Evolutionary conservation across 1,140 invertebrate genomes (phyloP).

Genomic region (Sarcophaga bullata): DNA sequence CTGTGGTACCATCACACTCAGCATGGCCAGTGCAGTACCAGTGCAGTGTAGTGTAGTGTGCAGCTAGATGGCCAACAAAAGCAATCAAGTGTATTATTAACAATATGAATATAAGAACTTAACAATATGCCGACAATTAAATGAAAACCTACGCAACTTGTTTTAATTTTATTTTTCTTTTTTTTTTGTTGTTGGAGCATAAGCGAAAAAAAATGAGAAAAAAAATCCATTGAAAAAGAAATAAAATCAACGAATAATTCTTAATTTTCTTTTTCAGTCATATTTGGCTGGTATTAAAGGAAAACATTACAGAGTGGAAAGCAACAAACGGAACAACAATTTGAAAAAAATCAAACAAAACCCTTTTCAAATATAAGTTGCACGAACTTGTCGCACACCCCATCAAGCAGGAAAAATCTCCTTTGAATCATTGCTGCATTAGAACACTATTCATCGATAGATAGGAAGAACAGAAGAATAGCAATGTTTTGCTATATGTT

Average conservation of each 20-base stretch:
- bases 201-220: not conserved
- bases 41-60: not conserved
- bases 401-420: too few species aligned
- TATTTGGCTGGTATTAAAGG: not conserved
- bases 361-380: too few species aligned
- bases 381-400: too few species aligned
- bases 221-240: not conserved
- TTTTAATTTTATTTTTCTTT: conserved; percentile 18
- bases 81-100: conserved; percentile 18
- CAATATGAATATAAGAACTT: not conserved
- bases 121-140: conserved; percentile 43
- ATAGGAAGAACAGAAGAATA: too few species aligned
- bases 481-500: too few species aligned
- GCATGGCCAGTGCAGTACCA: not conserved
- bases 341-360: too few species aligned
- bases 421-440: too few species aligned
- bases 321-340: too few species aligned
- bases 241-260: conserved; percentile 29
- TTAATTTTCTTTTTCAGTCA: not conserved
- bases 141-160: conserved; percentile 46
- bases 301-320: not conserved
- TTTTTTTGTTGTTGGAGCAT: not conserved
- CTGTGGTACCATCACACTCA: not conserved
- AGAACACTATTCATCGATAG: too few species aligned
- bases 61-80: not conserved